phyloP scores from a whole-genome alignment of 2,797 vertebrate genomes.

The Caiman crocodilus region DNA sequence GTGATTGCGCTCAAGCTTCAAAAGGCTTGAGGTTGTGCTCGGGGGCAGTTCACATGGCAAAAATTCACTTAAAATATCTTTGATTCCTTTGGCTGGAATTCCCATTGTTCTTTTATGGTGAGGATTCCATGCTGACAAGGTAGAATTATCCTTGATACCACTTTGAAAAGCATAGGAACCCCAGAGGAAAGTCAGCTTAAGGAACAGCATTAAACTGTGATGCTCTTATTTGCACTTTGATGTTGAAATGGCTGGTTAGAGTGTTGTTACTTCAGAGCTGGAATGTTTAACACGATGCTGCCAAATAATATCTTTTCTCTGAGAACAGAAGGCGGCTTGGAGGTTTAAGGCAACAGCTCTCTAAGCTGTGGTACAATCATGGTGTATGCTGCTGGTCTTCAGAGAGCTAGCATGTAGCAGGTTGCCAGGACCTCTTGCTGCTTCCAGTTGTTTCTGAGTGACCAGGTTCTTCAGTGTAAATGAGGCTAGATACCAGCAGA shows the following conservation, averaged over 20 bases:
- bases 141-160: not conserved
- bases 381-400: not conserved
- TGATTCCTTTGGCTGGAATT: conserved; percentile 15
- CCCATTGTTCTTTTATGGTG: conserved; percentile 18
- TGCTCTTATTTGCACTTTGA: conserved; percentile 6
- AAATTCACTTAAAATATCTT: conserved; percentile 25
- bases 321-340: not conserved
- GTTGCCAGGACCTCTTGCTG: not conserved
- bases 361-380: not conserved
- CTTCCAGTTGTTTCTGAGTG: not conserved
- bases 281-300: not conserved
- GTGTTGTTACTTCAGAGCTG: not conserved
- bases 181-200: not conserved
- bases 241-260: not conserved
- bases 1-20: not conserved
- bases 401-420: not conserved
- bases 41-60: not conserved
- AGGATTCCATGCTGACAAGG: not conserved
- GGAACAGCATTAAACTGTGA: conserved; percentile 1
- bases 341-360: not conserved
- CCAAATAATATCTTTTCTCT: not conserved
- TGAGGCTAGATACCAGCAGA: not conserved
- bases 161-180: conserved; percentile 27
- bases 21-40: not conserved
- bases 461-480: not conserved